Evolutionary conservation across 2,888 invertebrate genomes (phyloP).

Genomic region (Phania funesta): DNA sequence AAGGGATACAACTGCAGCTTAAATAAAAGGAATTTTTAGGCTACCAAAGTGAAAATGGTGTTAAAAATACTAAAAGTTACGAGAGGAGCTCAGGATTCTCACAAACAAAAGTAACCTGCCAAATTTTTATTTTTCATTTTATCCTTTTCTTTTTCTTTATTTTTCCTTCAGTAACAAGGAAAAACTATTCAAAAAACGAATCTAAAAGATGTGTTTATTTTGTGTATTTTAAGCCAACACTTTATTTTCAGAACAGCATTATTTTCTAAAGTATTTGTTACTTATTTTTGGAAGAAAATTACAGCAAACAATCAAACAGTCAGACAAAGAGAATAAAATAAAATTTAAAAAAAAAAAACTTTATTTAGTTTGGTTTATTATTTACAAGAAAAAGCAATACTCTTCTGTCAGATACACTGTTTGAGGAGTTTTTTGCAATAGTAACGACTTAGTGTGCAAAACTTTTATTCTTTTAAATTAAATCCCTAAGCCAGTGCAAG

Average conservation of each 20-base stretch:
- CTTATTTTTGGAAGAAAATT: neutral
- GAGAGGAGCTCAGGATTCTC: neutral
- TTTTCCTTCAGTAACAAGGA: neutral
- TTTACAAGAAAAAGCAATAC: constrained; percentile 55
- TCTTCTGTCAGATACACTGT: constrained; percentile 41
- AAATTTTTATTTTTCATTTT: neutral
- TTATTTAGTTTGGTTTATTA: constrained; percentile 56
- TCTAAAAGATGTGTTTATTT: constrained; percentile 28
- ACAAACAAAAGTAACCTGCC: constrained; percentile 35
- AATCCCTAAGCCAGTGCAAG: neutral
- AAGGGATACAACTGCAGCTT: constrained; percentile 5
- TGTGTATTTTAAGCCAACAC: constrained; percentile 1
- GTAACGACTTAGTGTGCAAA: neutral
- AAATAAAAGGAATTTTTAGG: constrained; percentile 7
- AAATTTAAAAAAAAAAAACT: constrained; percentile 21
- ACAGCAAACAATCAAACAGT: constrained; percentile 4
- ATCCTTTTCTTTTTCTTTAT: neutral
- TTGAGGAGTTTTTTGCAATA: neutral
- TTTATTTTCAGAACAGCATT: constrained; percentile 10
- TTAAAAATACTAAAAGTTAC: constrained; percentile 6
- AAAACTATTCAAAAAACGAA: constrained; percentile 18
- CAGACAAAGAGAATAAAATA: neutral
- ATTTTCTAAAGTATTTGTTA: constrained; percentile 14
- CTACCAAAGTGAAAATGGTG: constrained; percentile 13
- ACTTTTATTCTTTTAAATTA: constrained; percentile 7